Evolutionary conservation across 2,113 vertebrate species (phyloP).

Genomic region (Mobula hypostoma): DNA sequence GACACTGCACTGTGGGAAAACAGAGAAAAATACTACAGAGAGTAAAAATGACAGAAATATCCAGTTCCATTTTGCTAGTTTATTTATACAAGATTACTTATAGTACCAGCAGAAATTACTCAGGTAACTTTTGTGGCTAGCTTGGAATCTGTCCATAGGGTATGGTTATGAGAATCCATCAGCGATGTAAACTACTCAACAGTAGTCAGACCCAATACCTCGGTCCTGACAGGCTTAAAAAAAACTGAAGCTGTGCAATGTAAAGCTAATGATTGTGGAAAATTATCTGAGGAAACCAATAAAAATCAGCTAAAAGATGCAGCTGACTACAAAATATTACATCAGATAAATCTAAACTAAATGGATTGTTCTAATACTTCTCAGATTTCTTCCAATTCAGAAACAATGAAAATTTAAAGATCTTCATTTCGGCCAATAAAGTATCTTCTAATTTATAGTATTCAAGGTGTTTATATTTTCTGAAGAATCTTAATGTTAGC

Average conservation of each 20-base stretch:
- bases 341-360: neutral
- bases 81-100: neutral
- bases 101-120: neutral
- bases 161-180: no score
- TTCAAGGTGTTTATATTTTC: neutral
- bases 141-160: neutral
- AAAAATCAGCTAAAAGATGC: neutral
- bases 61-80: neutral
- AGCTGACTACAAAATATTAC: neutral
- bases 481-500: neutral
- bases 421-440: neutral
- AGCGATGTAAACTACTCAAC: neutral
- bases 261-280: neutral
- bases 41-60: neutral
- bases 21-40: conserved; percentile 34
- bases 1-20: conserved; percentile 76
- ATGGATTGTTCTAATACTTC: neutral
- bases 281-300: neutral
- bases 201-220: neutral
- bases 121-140: neutral
- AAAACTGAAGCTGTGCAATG: neutral
- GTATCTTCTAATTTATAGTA: neutral
- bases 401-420: neutral
- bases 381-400: neutral
- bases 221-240: neutral